Evolutionary conservation across 2,888 invertebrate genomes (phyloP).

Genomic region (Pseudoips prasinana): DNA sequence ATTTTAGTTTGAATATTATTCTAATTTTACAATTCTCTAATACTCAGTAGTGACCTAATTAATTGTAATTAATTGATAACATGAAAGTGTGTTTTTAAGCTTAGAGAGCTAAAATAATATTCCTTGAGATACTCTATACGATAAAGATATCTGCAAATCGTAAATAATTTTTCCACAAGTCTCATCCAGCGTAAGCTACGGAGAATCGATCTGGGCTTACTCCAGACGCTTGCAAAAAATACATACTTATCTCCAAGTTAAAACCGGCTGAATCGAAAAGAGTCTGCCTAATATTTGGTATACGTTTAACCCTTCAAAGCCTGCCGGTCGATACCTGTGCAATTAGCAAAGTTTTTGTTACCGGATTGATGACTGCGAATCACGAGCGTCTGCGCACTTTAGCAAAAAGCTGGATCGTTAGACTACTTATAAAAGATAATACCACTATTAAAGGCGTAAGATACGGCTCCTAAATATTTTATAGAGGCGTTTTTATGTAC

Average conservation of each 20-base stretch:
- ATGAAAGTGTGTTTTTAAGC: too few species aligned
- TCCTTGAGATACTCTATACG: too few species aligned
- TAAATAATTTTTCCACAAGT: too few species aligned
- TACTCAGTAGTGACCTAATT: too few species aligned
- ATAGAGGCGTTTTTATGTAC: not conserved
- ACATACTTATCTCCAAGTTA: slow-evolving; percentile 32
- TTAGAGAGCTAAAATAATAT: too few species aligned
- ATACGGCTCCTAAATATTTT: slow-evolving; percentile 2
- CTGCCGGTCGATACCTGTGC: slow-evolving; percentile 33
- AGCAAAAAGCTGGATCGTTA: slow-evolving; percentile 23
- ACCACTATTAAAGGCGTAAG: slow-evolving; percentile 8
- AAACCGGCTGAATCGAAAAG: slow-evolving; percentile 38
- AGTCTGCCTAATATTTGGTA: slow-evolving; percentile 32
- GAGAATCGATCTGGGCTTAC: slow-evolving; percentile 48
- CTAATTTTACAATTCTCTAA: too few species aligned
- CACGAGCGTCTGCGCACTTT: slow-evolving; percentile 25
- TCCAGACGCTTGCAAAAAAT: slow-evolving; percentile 42
- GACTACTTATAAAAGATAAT: slow-evolving; percentile 20
- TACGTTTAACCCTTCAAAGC: slow-evolving; percentile 37
- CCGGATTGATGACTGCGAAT: slow-evolving; percentile 30
- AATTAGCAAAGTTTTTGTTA: slow-evolving; percentile 38
- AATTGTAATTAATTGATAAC: too few species aligned
- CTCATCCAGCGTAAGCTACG: slow-evolving; percentile 37
- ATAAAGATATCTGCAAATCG: too few species aligned
- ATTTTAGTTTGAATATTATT: too few species aligned